Percentiles rank a stretch among this genome's conserved stretches.
Conservation (phyloP, 2,888 invertebrate species). For the Aporophyla nigra region DNA sequence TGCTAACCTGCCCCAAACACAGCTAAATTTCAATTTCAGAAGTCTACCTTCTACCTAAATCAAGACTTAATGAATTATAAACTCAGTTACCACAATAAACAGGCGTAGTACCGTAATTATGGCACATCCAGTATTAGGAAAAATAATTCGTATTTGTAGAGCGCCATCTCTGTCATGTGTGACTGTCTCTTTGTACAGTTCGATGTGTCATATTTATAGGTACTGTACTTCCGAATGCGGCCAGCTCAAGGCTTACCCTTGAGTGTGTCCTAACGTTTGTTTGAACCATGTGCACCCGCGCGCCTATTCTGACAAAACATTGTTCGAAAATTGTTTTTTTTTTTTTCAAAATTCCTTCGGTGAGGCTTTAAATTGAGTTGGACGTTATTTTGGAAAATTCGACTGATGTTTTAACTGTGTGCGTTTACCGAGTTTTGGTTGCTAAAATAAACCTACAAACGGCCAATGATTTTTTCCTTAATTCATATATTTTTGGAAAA, state of each 20-base stretch:
- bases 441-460: no score
- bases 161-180: neutral
- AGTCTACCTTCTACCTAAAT: slow-evolving; percentile 11
- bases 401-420: neutral
- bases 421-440: neutral
- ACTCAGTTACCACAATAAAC: slow-evolving; percentile 6
- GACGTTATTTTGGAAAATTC: slow-evolving; percentile 4
- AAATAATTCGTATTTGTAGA: neutral
- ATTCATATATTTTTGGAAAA: no score
- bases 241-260: slow-evolving; percentile 2
- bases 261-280: slow-evolving; percentile 42
- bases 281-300: slow-evolving; percentile 23
- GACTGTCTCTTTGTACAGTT: neutral
- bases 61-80: slow-evolving; percentile 15
- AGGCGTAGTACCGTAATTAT: neutral
- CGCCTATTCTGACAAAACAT: slow-evolving; percentile 46
- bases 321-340: slow-evolving; percentile 29
- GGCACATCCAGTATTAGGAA: neutral
- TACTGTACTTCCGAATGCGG: neutral
- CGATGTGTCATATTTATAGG: neutral
- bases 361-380: slow-evolving; percentile 19
- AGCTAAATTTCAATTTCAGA: neutral
- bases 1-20: neutral
- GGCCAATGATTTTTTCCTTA: no score
- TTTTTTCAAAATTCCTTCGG: slow-evolving; percentile 24